phyloP scores from a whole-genome alignment of 2,888 invertebrate genomes.

The Carcina quercana region DNA sequence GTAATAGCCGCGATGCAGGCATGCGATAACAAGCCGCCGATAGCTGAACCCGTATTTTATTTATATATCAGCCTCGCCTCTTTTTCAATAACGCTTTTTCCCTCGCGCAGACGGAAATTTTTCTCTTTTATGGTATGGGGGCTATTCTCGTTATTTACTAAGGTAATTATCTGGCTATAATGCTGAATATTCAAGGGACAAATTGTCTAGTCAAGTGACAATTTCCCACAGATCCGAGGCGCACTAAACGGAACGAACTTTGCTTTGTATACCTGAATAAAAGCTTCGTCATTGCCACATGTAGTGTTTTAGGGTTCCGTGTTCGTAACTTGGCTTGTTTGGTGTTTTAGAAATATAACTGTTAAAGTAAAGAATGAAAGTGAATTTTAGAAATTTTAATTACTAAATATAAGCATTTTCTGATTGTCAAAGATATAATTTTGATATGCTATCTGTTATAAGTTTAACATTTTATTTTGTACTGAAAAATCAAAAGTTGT shows the following conservation, averaged over 20 bases:
- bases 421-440: no score
- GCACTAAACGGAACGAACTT: slow-evolving; percentile 15
- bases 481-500: no score
- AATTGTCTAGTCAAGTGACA: slow-evolving; percentile 48
- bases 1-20: slow-evolving; percentile 67
- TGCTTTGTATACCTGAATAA: slow-evolving; percentile 14
- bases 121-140: slow-evolving; percentile 63
- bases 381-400: no score
- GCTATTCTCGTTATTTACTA: slow-evolving; percentile 65
- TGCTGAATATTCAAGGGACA: slow-evolving; percentile 55
- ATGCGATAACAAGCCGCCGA: slow-evolving; percentile 75
- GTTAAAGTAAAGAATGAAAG: no score
- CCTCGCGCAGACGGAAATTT: slow-evolving; percentile 63
- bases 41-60: slow-evolving; percentile 75
- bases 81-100: slow-evolving; percentile 73
- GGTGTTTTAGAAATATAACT: no score
- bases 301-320: slow-evolving; percentile 3
- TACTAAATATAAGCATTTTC: no score
- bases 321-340: no score
- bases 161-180: slow-evolving; percentile 60
- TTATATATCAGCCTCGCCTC: slow-evolving; percentile 65
- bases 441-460: no score
- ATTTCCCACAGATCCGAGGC: slow-evolving; percentile 31
- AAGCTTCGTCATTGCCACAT: slow-evolving; percentile 18
- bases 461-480: no score